Evolutionary conservation across 2,888 invertebrate genomes (phyloP), one percentile per base, ranked within the genome.

Genomic region (Lumbricus terrestris): DNA sequence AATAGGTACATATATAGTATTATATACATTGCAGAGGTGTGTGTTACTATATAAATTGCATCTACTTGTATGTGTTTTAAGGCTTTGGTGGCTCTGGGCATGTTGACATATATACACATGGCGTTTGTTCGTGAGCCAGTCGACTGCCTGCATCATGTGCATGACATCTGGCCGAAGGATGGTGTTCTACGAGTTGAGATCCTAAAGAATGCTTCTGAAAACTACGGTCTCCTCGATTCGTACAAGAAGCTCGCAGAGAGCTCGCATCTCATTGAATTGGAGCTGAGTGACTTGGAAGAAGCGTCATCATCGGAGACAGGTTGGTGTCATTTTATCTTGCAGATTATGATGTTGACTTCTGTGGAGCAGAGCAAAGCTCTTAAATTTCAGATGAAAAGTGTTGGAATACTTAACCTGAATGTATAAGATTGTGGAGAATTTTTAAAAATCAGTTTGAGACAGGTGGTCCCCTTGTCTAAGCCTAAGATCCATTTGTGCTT

Each of bases 41-140:
- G 54, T 54, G 54, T 29, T 69, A n/a, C 29, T n/a, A 69, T 69
- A 11, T 29, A n/a, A 69, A n/a, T 69, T 69, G 29, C 69, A n/a
- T 69, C n/a, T n/a, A 11, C n/a, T n/a, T n/a, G n/a, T 88, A 42
- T 47, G 23, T 34, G 40, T 88, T 88, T 88, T n/a, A 33, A 88
- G 88, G 88, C 88, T 47, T 47, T 88, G 88, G 35, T 88, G 47
- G 40, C 88, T 35, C 47, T 88, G n/a, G 88, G 42, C 18, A 34
- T 47, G 33, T 47, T 88, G 35, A 88, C 42, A 20, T 88, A 38
- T 37, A 88, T 88, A 35, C 88, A 88, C 42, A 33, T 88, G 40
- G 88, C 47, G 33, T 88, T 88, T 38, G 88, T 88, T 34, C 88
- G 88, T 88, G 88, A 38, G 40, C 88, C 88, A 29, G 88, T 88